phyloP scores from a whole-genome alignment of 2,888 invertebrate genomes.

The Tipula lateralis region DNA sequence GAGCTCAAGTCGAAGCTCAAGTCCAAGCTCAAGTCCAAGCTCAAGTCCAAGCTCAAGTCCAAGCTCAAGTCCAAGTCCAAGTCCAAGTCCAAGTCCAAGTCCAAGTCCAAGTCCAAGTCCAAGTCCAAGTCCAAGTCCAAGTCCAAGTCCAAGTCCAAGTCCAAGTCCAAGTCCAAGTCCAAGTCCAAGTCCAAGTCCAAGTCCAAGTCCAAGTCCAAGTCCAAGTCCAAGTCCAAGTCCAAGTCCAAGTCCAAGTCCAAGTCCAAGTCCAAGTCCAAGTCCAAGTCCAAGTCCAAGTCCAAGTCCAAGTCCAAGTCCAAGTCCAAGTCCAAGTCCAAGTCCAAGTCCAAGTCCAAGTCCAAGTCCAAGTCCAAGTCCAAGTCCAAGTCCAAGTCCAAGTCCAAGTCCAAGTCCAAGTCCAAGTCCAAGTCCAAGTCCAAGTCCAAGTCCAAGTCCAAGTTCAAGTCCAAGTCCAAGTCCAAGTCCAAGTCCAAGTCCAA shows the following conservation, averaged over 20 bases:
- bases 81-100: constrained; percentile 5
- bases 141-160: constrained; percentile 5
- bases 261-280: constrained; percentile 5
- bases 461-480: background rate
- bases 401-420: background rate
- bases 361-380: background rate
- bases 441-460: background rate
- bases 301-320: constrained; percentile 5
- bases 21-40: background rate
- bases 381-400: background rate
- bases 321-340: background rate
- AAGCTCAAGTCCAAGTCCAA: background rate
- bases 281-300: constrained; percentile 5
- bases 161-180: constrained; percentile 5
- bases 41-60: background rate
- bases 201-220: constrained; percentile 5
- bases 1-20: background rate
- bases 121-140: constrained; percentile 5
- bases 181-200: constrained; percentile 5
- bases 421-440: background rate
- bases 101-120: constrained; percentile 5
- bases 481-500: background rate
- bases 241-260: constrained; percentile 5
- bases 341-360: background rate
- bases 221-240: constrained; percentile 5